These are phyloP conservation scores for Sinocyclocheilus anophthalmus DNA, from an alignment of 2,113 vertebrate species.

Conservation along the genomic window DNA sequence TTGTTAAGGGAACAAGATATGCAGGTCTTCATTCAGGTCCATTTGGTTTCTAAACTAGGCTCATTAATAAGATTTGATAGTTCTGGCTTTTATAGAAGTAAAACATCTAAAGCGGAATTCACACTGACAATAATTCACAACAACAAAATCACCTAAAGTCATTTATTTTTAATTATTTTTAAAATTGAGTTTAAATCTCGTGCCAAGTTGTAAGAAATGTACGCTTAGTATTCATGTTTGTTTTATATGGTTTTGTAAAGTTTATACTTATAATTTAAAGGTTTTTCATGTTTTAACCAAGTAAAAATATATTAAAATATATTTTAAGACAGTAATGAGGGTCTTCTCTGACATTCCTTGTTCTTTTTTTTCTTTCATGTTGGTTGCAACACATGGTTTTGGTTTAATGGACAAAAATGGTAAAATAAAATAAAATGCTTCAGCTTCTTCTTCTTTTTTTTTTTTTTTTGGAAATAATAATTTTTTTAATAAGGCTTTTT, in stretches of 20 bases:
- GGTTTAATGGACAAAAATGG: background rate
- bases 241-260: no score
- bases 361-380: background rate
- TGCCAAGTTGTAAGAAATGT: no score
- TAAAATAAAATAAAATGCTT: background rate
- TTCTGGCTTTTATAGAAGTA: background rate
- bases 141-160: background rate
- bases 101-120: background rate
- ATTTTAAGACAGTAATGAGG: no score
- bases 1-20: background rate
- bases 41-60: background rate
- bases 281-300: no score
- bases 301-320: no score
- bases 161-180: background rate
- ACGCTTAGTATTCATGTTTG: no score
- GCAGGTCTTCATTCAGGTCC: background rate
- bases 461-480: background rate
- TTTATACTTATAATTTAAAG: no score
- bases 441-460: no score
- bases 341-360: background rate
- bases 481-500: background rate
- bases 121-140: background rate
- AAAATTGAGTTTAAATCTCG: background rate
- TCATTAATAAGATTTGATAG: background rate
- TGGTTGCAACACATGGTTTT: background rate